These are phyloP conservation scores for Araneus ventricosus DNA, from an alignment of 1,140 invertebrate genomes.

Conservation along the genomic window DNA sequence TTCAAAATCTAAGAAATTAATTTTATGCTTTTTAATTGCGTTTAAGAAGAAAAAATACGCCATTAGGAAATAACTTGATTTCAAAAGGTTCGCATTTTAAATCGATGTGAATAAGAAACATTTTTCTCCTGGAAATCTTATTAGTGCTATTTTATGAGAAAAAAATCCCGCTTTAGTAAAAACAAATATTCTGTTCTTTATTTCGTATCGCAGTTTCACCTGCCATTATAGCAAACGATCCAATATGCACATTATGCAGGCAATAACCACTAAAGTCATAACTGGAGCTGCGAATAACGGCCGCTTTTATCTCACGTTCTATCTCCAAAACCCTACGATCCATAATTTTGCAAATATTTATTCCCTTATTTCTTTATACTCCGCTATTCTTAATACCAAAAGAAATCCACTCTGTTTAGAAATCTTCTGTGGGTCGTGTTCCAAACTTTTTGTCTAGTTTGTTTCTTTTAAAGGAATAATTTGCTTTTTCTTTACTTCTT, in stretches of 20 bases:
- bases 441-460: not conserved
- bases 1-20: too few species aligned
- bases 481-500: conserved; percentile 67
- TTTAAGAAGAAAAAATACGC: too few species aligned
- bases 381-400: not conserved
- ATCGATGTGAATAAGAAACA: not conserved
- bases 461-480: not conserved
- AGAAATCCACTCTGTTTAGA: not conserved
- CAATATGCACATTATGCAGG: not conserved
- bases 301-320: conserved; percentile 17
- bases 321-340: not conserved
- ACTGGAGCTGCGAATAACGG: conserved; percentile 21
- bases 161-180: not conserved
- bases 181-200: conserved; percentile 11
- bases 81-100: not conserved
- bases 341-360: conserved; percentile 35
- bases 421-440: not conserved
- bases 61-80: too few species aligned
- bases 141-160: not conserved
- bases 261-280: conserved; percentile 52
- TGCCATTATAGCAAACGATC: conserved; percentile 3
- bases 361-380: not conserved
- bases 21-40: too few species aligned
- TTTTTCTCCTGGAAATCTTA: not conserved
- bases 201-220: not conserved